Conservation (phyloP, 2,888 invertebrate species). For the Maniola hyperantus region DNA sequence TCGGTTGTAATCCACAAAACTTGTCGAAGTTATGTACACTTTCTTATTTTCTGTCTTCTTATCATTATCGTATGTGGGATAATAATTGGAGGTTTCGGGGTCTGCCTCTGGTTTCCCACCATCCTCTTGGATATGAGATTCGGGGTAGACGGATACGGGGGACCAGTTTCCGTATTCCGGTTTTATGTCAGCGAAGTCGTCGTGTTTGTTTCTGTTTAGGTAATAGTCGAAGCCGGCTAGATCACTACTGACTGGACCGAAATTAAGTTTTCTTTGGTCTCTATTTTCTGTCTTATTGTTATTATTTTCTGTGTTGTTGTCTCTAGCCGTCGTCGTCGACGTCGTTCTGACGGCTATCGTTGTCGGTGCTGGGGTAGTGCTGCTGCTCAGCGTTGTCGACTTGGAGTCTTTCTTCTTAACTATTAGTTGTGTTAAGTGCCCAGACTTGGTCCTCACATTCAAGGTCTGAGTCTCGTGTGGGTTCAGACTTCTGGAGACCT, state of each 20-base stretch:
- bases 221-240: slow-evolving; percentile 78
- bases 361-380: slow-evolving; percentile 55
- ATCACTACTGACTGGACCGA: slow-evolving; percentile 68
- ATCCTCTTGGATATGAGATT: slow-evolving; percentile 73
- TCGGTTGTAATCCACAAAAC: slow-evolving; percentile 69
- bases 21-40: slow-evolving; percentile 76
- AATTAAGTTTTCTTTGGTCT: slow-evolving; percentile 74
- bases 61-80: slow-evolving; percentile 75
- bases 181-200: slow-evolving; percentile 71
- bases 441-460: slow-evolving; percentile 89
- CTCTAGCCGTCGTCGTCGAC: slow-evolving; percentile 46
- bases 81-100: slow-evolving; percentile 71
- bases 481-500: slow-evolving; percentile 89
- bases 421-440: slow-evolving; percentile 89
- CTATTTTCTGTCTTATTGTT: slow-evolving; percentile 72
- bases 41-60: slow-evolving; percentile 71
- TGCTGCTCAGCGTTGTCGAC: slow-evolving; percentile 55
- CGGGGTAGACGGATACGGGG: slow-evolving; percentile 76
- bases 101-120: slow-evolving; percentile 68
- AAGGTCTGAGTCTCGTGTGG: slow-evolving; percentile 90
- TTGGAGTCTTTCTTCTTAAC: slow-evolving; percentile 87
- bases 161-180: slow-evolving; percentile 81
- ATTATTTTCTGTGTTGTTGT: slow-evolving; percentile 56
- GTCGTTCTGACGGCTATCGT: slow-evolving; percentile 63
- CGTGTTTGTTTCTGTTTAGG: slow-evolving; percentile 69